Evolutionary conservation across 2,797 vertebrate genomes (phyloP).

Genomic region (Melanotaenia parkinsoni): DNA sequence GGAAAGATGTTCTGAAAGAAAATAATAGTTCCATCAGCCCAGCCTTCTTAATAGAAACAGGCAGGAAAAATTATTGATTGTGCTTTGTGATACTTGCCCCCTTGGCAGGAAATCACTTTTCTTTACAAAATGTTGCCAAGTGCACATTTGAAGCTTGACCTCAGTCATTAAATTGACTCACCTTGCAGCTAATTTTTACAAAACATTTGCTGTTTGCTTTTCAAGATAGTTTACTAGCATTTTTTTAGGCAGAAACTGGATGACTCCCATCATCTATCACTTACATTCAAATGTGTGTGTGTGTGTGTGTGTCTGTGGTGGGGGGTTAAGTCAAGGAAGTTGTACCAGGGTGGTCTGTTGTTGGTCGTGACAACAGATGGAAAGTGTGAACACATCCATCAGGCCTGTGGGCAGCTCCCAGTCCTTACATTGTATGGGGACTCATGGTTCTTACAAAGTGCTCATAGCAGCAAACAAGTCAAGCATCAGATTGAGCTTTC

Average conservation of each 20-base stretch:
- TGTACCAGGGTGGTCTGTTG: slow-evolving; percentile 74
- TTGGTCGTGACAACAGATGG: slow-evolving; percentile 77
- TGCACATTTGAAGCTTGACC: background rate
- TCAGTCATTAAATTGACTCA: background rate
- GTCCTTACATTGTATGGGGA: slow-evolving; percentile 31
- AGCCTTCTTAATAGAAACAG: slow-evolving; percentile 30
- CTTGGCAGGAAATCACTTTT: slow-evolving; percentile 27
- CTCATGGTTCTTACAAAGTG: slow-evolving; percentile 25
- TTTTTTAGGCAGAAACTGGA: slow-evolving; percentile 8
- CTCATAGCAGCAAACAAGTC: slow-evolving; percentile 22
- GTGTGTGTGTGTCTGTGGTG: slow-evolving; percentile 60
- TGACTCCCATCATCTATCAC: slow-evolving; percentile 21
- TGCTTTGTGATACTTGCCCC: slow-evolving; percentile 38
- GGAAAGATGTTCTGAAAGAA: slow-evolving; percentile 27
- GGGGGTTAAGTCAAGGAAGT: slow-evolving; percentile 70
- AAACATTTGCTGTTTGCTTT: background rate
- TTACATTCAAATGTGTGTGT: slow-evolving; percentile 34
- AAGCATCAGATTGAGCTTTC: slow-evolving; percentile 31
- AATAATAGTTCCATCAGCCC: slow-evolving; percentile 25
- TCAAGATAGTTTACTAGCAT: background rate
- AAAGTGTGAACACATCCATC: slow-evolving; percentile 72
- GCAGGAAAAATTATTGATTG: slow-evolving; percentile 37
- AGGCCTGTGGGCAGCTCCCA: slow-evolving; percentile 42
- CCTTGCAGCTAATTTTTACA: background rate
- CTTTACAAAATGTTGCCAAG: slow-evolving; percentile 11